Evolutionary conservation across 2,888 invertebrate genomes (phyloP), one percentile per base, ranked within the genome.

Genomic region (Cephus spinipes): DNA sequence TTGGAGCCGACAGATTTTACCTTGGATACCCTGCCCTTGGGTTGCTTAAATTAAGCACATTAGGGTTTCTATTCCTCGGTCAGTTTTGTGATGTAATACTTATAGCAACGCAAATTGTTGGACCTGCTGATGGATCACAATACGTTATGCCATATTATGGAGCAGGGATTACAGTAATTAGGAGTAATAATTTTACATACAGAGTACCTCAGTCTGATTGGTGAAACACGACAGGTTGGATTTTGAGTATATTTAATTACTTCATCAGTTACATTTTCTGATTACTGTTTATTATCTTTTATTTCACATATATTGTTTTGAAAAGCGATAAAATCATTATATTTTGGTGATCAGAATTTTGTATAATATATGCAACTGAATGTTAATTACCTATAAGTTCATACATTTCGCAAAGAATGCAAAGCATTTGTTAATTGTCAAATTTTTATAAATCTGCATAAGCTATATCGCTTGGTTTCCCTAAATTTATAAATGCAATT

Each of bases 1-100:
- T 99, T 93, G 99, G 99, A 31, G 94, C 97, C 34, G 99, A 99
- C 91, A 93, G 99, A 80, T 99, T 99, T 92, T 99, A 99, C 90
- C 93, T 99, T n/a, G 99, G 99, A 36, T 99, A 99, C 91, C 98
- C 98, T 76, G 99, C 98, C 1, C 95, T 99, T 83, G 99, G 99
- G 0, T 92, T 99, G 81, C 95, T 98, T 35, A 99, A 99, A 92
- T 94, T 99, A 82, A 98, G 98, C 89, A 99, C 99, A 0, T 93
- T 99, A 77, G 99, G 99, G 30, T 99, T 99, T 90, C 96, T 99
- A 94, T 98, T 99, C 89, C 93, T 99, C 40, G 97, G 98, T 75
- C 99, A 99, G 92, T 93, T 99, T 40, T 93, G 98, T 81, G 99
- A 99, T 92, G 96, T 99, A 73, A 95, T 99, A 87, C 93, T 99